phyloP scores from a whole-genome alignment of 2,888 invertebrate species.

The Rhyacophila evoluta region DNA sequence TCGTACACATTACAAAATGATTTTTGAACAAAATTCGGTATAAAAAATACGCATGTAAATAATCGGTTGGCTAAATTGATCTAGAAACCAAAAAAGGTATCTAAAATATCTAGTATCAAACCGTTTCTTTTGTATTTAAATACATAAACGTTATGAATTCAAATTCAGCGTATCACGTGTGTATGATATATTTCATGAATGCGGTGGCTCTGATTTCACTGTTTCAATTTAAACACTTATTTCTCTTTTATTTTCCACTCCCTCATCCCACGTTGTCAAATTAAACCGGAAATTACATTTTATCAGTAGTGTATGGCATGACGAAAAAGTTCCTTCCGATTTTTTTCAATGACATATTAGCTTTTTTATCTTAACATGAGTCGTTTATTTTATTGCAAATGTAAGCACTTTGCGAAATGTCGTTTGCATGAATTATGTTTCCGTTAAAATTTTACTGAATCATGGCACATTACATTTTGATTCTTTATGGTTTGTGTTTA shows the following conservation, averaged over 20 bases:
- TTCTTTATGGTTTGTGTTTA: too few species aligned
- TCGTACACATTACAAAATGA: too few species aligned
- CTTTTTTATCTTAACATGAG: background rate
- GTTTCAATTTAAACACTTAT: background rate
- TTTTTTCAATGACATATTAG: constrained; percentile 20
- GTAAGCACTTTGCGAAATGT: background rate
- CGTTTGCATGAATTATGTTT: constrained; percentile 5
- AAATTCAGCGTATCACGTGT: too few species aligned
- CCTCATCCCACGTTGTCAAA: background rate
- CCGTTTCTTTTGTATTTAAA: too few species aligned
- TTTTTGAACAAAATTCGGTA: too few species aligned
- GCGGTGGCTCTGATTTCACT: too few species aligned
- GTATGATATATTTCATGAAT: too few species aligned
- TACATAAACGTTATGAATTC: too few species aligned
- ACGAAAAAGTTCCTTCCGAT: constrained; percentile 26
- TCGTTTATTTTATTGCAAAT: constrained; percentile 3
- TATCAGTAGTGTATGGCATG: background rate
- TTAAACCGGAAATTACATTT: constrained; percentile 26
- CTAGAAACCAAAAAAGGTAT: too few species aligned
- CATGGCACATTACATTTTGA: background rate
- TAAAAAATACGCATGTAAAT: too few species aligned
- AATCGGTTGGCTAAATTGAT: too few species aligned
- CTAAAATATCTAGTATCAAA: too few species aligned
- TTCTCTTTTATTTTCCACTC: background rate
- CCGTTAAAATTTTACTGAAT: background rate